Conservation (phyloP, 2,113 vertebrate genomes). For the Murina feae region DNA sequence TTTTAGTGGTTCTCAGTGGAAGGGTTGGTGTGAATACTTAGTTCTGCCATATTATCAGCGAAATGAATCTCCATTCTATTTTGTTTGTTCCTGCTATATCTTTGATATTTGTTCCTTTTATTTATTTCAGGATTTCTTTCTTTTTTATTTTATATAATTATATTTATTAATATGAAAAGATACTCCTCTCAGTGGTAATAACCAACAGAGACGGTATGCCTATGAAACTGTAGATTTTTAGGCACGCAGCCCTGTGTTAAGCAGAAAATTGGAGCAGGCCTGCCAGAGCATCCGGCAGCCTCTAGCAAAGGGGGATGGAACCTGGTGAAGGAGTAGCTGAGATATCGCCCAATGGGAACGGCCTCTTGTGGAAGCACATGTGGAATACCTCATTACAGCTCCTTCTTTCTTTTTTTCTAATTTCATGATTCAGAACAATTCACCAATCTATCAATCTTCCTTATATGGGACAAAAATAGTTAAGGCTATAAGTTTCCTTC, state of each 20-base stretch:
- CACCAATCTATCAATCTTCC: not conserved
- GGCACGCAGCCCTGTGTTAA: not conserved
- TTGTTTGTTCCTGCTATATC: not conserved
- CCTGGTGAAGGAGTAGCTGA: not conserved
- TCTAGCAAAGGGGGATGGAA: not conserved
- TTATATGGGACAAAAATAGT: not conserved
- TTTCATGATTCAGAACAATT: not conserved
- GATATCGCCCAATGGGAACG: not conserved
- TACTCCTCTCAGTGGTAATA: not conserved
- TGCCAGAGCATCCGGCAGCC: not conserved
- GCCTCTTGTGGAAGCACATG: not conserved
- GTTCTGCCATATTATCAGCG: not conserved
- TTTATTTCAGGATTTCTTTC: not conserved
- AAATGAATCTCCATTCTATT: not conserved
- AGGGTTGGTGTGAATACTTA: not conserved
- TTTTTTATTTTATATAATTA: not conserved
- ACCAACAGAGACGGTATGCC: not conserved
- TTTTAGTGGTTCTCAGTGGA: not conserved
- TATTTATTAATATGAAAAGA: not conserved
- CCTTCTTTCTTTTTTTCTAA: not conserved
- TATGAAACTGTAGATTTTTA: not conserved
- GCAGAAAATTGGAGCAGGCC: not conserved
- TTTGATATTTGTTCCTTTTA: not conserved
- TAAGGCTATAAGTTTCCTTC: not conserved
- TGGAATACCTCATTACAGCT: not conserved